Conservation (phyloP, 2,888 invertebrate genomes). For the Aspidiotus rigidus region DNA sequence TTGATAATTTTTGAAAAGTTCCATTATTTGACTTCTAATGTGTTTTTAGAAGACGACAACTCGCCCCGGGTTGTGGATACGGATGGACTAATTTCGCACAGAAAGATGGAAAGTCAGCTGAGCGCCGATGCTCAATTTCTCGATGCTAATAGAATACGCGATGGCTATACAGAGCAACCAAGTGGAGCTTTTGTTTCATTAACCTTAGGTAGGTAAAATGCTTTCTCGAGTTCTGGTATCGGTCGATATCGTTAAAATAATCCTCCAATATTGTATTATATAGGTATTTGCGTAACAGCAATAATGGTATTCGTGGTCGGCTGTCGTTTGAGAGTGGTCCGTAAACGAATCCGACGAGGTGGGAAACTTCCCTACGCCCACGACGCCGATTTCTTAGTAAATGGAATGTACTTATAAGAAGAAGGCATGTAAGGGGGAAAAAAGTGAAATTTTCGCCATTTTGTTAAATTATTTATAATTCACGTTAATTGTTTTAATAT, state of each 20-base stretch:
- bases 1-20: neutral
- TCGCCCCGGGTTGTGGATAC: neutral
- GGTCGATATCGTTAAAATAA: neutral
- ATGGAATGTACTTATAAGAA: slow-evolving; percentile 87
- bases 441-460: too few relatives aligned
- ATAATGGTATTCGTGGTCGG: slow-evolving; percentile 71
- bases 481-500: too few relatives aligned
- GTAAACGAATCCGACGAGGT: slow-evolving; percentile 62
- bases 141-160: slow-evolving; percentile 36
- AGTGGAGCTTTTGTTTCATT: slow-evolving; percentile 72
- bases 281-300: slow-evolving; percentile 69
- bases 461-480: too few relatives aligned
- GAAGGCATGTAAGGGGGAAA: too few relatives aligned
- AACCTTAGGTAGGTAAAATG: slow-evolving; percentile 53
- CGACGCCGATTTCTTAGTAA: slow-evolving; percentile 93
- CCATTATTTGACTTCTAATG: neutral
- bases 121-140: slow-evolving; percentile 35
- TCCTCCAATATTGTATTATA: slow-evolving; percentile 36
- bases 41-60: neutral
- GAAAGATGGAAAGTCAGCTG: slow-evolving; percentile 37
- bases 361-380: slow-evolving; percentile 75
- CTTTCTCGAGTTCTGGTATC: slow-evolving; percentile 3
- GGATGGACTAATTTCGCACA: slow-evolving; percentile 25
- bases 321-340: slow-evolving; percentile 70
- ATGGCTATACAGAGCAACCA: slow-evolving; percentile 47